Conservation (phyloP, 2,113 vertebrate species). For the Nipponia nippon region DNA sequence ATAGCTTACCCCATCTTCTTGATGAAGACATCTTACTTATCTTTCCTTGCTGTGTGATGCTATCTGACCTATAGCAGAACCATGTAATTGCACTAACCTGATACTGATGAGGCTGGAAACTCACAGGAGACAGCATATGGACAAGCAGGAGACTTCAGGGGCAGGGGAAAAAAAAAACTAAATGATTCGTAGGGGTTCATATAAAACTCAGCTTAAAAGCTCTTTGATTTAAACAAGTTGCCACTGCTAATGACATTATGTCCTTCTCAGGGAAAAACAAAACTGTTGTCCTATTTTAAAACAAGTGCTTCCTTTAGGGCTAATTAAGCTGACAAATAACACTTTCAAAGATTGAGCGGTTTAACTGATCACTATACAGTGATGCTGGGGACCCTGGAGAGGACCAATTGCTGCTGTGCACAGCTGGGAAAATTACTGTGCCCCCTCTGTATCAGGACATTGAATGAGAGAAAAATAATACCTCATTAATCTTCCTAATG, state of each 20-base stretch:
- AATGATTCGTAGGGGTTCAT: neutral
- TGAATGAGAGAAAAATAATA: neutral
- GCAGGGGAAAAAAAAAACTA: neutral
- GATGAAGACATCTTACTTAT: neutral
- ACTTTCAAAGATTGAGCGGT: constrained; percentile 12
- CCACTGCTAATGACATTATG: constrained; percentile 22
- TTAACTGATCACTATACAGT: neutral
- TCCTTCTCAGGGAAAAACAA: constrained; percentile 51
- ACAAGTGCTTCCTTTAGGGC: constrained; percentile 65
- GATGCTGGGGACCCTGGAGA: neutral
- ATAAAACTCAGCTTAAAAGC: constrained; percentile 6
- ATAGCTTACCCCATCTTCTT: too few relatives aligned
- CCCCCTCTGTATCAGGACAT: neutral
- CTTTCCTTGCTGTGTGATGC: too few relatives aligned
- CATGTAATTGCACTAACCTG: neutral
- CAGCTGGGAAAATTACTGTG: constrained; percentile 30
- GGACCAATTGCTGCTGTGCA: neutral
- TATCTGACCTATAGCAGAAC: neutral
- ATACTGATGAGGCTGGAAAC: neutral
- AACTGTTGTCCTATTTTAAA: constrained; percentile 61
- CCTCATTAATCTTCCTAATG: constrained; percentile 51
- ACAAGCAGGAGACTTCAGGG: neutral
- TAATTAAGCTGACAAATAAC: constrained; percentile 71
- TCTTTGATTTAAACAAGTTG: constrained; percentile 50
- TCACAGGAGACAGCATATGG: neutral